A percentile compares a stretch with the other conserved stretches of the same genome.
Conservation (phyloP, 2,888 invertebrate species). For the Temnothorax unifasciatus region DNA sequence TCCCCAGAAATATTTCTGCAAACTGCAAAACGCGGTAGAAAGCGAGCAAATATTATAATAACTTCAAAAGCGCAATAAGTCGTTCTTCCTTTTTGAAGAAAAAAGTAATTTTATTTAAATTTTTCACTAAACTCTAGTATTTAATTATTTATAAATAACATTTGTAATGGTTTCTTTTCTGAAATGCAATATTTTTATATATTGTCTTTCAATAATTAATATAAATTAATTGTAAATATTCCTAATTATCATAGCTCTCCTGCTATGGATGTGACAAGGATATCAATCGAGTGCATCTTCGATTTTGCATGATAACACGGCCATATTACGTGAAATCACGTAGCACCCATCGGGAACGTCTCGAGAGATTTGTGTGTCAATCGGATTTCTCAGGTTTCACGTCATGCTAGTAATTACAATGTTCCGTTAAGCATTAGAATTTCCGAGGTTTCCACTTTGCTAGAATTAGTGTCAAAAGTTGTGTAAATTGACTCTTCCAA, state of each 20-base stretch:
- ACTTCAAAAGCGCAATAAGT: neutral
- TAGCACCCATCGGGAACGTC: slow-evolving; percentile 70
- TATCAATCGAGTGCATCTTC: slow-evolving; percentile 74
- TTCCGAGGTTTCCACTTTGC: slow-evolving; percentile 15
- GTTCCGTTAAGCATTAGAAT: slow-evolving; percentile 30
- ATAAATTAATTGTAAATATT: slow-evolving; percentile 72
- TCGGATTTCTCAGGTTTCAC: slow-evolving; percentile 58
- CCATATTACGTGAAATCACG: slow-evolving; percentile 75
- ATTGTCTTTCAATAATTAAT: slow-evolving; percentile 34
- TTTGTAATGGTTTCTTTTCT: neutral
- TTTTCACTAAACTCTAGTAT: neutral
- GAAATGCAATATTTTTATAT: neutral
- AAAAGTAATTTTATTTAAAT: slow-evolving; percentile 1
- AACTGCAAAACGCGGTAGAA: neutral
- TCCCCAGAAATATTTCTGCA: neutral
- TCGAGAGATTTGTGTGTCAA: slow-evolving; percentile 74
- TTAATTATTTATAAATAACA: slow-evolving; percentile 37
- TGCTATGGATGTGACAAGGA: slow-evolving; percentile 68
- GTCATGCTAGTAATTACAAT: slow-evolving; percentile 53
- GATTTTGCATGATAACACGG: slow-evolving; percentile 71
- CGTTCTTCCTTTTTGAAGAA: neutral
- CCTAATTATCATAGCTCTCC: slow-evolving; percentile 65
- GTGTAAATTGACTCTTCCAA: slow-evolving; percentile 8
- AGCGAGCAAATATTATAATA: neutral
- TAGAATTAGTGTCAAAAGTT: slow-evolving; percentile 42